Percentiles rank a stretch among this genome's conserved stretches.
These are phyloP conservation scores for Cephus rjabovi DNA, from an alignment of 2,888 invertebrate genomes.

Conservation along the genomic window DNA sequence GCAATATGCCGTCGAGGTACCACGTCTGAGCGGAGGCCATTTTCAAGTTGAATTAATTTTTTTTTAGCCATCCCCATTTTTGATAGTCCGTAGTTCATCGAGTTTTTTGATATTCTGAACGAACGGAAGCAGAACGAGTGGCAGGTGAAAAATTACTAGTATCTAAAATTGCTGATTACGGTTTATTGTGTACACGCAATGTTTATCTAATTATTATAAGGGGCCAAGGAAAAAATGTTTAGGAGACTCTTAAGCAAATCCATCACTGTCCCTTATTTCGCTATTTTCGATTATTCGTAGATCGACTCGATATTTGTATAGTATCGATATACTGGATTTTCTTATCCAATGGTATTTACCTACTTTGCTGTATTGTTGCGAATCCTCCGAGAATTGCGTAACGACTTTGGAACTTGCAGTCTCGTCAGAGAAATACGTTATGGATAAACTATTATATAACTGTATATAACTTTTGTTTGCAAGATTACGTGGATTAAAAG, in stretches of 20 bases:
- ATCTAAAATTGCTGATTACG: no score
- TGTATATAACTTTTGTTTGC: no score
- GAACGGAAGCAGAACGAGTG: background rate
- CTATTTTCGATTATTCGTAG: background rate
- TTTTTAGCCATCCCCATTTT: background rate
- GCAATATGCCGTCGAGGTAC: background rate
- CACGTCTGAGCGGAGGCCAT: background rate
- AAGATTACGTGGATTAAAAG: no score
- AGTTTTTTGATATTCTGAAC: background rate
- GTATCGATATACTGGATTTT: background rate
- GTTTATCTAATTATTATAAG: background rate
- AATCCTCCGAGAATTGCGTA: background rate
- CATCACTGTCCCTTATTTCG: background rate
- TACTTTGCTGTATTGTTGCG: background rate
- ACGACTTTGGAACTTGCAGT: background rate
- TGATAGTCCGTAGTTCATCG: accelerated
- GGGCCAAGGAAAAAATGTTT: no score
- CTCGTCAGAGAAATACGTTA: background rate
- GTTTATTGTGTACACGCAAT: background rate
- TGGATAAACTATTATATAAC: background rate
- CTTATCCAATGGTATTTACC: background rate
- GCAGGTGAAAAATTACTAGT: no score
- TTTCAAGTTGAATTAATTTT: background rate
- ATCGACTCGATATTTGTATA: background rate
- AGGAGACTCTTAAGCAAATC: no score